Percentiles rank a stretch among this genome's conserved stretches.
Evolutionary conservation across 2,113 vertebrate species (phyloP).

Genomic region (Lepidothrix coronata): DNA sequence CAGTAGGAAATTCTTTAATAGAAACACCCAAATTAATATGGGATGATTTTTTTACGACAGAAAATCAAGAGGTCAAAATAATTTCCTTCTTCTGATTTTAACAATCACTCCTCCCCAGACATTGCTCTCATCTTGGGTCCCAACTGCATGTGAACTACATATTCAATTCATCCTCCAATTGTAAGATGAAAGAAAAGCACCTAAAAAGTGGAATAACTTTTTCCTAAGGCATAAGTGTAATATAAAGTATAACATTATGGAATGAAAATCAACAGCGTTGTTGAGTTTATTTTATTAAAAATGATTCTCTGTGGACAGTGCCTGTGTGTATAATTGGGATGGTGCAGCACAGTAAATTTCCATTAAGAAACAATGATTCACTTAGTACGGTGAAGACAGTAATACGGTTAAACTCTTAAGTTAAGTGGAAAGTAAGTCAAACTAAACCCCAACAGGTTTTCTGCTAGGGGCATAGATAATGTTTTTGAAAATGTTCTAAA

Average conservation of each 20-base stretch:
- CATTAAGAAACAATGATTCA: conserved; percentile 52
- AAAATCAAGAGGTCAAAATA: background rate
- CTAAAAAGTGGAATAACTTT: conserved; percentile 1
- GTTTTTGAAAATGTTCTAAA: conserved; percentile 63
- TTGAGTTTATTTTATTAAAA: conserved; percentile 25
- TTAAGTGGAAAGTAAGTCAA: conserved; percentile 56
- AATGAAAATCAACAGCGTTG: background rate
- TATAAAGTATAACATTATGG: background rate
- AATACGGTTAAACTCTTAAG: conserved; percentile 56
- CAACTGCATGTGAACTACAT: background rate
- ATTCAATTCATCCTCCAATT: background rate
- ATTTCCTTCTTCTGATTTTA: background rate
- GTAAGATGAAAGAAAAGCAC: background rate
- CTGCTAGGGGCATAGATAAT: conserved; percentile 34
- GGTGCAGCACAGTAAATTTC: conserved; percentile 19
- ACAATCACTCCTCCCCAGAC: background rate
- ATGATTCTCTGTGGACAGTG: background rate
- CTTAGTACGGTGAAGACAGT: conserved; percentile 11
- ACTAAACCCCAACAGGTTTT: conserved; percentile 60
- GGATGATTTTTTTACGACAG: background rate
- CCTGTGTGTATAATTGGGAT: background rate
- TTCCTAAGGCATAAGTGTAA: background rate
- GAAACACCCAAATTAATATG: background rate
- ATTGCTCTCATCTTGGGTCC: background rate
- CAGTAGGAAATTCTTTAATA: background rate